A percentile compares a stretch with the other conserved stretches of the same genome.
These are phyloP conservation scores for Portunus trituberculatus DNA, from an alignment of 1,140 invertebrate genomes.

Conservation along the genomic window DNA sequence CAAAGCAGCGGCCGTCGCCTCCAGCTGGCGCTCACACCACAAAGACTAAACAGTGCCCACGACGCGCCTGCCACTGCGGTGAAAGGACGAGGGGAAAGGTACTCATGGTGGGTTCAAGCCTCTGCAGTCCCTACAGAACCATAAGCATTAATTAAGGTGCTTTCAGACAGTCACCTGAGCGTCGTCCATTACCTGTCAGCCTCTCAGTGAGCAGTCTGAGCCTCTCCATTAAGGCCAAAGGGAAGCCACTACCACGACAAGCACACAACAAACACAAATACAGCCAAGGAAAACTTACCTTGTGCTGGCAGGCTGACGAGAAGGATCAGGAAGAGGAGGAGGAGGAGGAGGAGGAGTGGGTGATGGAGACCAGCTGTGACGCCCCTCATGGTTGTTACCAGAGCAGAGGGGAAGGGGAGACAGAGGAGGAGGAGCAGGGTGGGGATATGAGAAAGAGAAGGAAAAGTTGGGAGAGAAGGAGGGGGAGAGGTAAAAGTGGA, in stretches of 20 bases:
- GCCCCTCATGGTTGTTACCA: neutral
- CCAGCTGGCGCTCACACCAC: too few species aligned
- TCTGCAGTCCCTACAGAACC: too few species aligned
- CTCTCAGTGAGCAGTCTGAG: too few species aligned
- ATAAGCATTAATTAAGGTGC: too few species aligned
- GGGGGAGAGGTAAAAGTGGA: neutral
- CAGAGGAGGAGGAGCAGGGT: neutral
- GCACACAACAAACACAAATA: neutral
- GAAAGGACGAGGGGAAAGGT: too few species aligned
- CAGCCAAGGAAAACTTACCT: neutral
- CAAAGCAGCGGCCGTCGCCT: too few species aligned
- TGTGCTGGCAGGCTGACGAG: neutral
- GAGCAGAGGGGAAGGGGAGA: neutral
- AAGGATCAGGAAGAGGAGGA: neutral
- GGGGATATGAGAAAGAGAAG: neutral
- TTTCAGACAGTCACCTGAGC: too few species aligned
- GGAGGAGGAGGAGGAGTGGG: neutral
- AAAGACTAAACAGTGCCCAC: too few species aligned
- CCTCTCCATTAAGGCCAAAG: too few species aligned
- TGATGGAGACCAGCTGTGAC: constrained; percentile 9
- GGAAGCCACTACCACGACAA: neutral
- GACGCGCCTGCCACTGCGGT: too few species aligned
- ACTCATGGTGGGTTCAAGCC: too few species aligned
- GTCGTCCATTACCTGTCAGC: too few species aligned
- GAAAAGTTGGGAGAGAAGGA: neutral